Evolutionary conservation across 2,888 invertebrate genomes (phyloP).

Genomic region (Digitonthophagus gazella): DNA sequence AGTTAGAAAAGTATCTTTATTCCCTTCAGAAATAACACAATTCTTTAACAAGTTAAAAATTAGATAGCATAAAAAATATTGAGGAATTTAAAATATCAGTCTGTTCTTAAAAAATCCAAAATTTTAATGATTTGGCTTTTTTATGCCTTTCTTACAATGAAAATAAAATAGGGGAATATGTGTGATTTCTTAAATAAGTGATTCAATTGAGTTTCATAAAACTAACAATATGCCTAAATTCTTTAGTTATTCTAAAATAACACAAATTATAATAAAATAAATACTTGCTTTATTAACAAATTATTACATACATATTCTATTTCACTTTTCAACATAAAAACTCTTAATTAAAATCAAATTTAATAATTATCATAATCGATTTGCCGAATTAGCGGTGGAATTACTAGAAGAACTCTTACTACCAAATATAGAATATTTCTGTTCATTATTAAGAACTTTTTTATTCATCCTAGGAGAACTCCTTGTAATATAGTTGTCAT

Average conservation of each 20-base stretch:
- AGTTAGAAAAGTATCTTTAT: no score
- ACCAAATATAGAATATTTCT: slow-evolving; percentile 23
- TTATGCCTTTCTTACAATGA: no score
- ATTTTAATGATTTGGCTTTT: no score
- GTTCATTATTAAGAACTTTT: slow-evolving; percentile 16
- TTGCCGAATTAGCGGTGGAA: slow-evolving; percentile 31
- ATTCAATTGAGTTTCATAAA: no score
- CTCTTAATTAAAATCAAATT: not conserved
- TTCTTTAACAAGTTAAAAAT: no score
- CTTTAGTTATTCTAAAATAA: not conserved
- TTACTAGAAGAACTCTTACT: slow-evolving; percentile 37
- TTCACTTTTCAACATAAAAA: not conserved
- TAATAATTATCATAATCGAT: not conserved
- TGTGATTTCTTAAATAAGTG: no score
- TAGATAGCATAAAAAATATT: no score
- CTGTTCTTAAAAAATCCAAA: no score
- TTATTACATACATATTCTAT: not conserved
- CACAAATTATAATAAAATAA: not conserved
- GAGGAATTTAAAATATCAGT: no score
- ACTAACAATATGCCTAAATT: no score
- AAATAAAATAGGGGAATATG: no score
- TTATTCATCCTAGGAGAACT: slow-evolving; percentile 17
- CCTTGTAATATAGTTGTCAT: slow-evolving; percentile 2
- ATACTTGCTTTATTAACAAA: not conserved
- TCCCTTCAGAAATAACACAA: no score